A percentile compares a stretch with the other conserved stretches of the same genome.
Evolutionary conservation across 2,888 invertebrate genomes (phyloP).

Genomic region (Arge pagana): DNA sequence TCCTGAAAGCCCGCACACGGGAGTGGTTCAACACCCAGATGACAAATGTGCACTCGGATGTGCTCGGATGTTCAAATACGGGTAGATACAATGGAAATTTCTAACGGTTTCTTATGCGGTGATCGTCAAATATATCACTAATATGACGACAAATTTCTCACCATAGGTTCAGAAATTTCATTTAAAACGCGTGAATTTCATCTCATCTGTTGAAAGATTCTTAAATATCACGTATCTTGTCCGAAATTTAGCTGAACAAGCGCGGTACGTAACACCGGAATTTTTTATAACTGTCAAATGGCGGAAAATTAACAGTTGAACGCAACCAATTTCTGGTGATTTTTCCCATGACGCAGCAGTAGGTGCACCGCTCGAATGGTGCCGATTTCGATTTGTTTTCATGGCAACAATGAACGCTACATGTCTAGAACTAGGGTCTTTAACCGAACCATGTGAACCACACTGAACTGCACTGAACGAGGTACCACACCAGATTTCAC

Average conservation of each 20-base stretch:
- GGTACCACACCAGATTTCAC: not conserved
- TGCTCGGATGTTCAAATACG: constrained; percentile 42
- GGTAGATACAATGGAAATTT: constrained; percentile 39
- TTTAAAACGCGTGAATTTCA: not conserved
- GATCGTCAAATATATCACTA: constrained; percentile 32
- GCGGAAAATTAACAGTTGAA: constrained; percentile 15
- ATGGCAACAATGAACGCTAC: too few relatives aligned
- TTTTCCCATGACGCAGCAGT: too few relatives aligned
- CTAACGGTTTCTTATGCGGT: constrained; percentile 43
- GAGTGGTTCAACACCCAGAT: constrained; percentile 40
- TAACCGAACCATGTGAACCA: not conserved
- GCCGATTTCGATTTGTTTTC: too few relatives aligned
- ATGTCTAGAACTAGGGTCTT: too few relatives aligned
- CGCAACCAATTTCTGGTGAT: constrained; percentile 9
- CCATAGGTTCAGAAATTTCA: not conserved
- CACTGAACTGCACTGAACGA: not conserved
- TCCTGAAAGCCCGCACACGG: constrained; percentile 22
- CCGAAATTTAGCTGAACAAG: constrained; percentile 6
- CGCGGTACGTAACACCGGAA: constrained; percentile 17
- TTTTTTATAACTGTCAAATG: constrained; percentile 25
- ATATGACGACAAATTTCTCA: not conserved
- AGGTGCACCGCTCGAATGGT: too few relatives aligned
- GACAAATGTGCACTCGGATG: constrained; percentile 47
- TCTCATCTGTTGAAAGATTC: not conserved
- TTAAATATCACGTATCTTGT: constrained; percentile 10